These are phyloP conservation scores for Tetranychus truncatus DNA, from an alignment of 2,888 invertebrate genomes.

Conservation along the genomic window DNA sequence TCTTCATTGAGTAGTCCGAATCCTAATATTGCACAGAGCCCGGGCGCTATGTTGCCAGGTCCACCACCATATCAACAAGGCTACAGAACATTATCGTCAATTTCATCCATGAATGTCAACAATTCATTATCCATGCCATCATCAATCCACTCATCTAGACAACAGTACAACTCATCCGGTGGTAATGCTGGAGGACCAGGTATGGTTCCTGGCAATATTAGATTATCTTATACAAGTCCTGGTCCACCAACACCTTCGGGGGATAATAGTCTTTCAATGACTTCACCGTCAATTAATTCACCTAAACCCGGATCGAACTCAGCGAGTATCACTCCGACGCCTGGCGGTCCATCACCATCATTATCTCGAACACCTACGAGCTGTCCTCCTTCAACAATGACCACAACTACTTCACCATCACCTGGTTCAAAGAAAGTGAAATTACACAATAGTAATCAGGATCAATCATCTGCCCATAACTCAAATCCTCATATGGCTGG, in stretches of 20 bases:
- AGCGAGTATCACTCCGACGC: conserved; percentile 6
- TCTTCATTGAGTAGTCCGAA: conserved; percentile 11
- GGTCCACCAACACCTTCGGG: conserved; percentile 26
- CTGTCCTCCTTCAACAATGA: not conserved
- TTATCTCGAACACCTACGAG: not conserved
- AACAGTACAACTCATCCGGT: too few species aligned
- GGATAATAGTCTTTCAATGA: conserved; percentile 19
- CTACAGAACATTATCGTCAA: not conserved
- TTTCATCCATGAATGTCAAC: not conserved
- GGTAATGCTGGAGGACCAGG: conserved; percentile 3
- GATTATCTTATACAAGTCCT: conserved; percentile 22
- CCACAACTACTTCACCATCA: not conserved
- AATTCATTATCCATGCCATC: too few species aligned
- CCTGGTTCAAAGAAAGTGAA: conserved; percentile 9
- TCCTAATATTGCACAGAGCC: conserved; percentile 9
- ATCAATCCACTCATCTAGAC: not conserved
- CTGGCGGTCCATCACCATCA: conserved; percentile 1
- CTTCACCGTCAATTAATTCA: conserved; percentile 11
- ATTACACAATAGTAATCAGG: not conserved
- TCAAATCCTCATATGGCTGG: not conserved
- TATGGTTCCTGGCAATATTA: not conserved
- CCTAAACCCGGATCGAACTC: conserved; percentile 17
- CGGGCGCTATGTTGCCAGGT: conserved; percentile 39
- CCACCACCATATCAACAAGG: conserved; percentile 30
- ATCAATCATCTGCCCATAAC: not conserved